Percentiles rank a stretch among this genome's conserved stretches.
These are phyloP conservation scores for Julus scandinavius DNA, from an alignment of 2,888 invertebrate species.

Conservation along the genomic window DNA sequence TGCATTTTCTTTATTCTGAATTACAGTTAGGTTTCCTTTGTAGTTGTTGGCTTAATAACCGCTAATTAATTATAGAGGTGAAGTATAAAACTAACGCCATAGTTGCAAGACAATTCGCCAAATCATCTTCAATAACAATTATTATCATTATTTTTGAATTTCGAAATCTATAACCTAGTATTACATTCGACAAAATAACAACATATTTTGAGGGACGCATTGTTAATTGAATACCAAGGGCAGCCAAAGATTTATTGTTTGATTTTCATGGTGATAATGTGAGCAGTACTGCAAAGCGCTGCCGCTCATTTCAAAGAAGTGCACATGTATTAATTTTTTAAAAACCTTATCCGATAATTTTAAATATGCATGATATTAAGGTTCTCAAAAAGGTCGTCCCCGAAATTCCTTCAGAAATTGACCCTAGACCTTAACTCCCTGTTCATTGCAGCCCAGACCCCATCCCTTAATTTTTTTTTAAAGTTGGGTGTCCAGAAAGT, in stretches of 20 bases:
- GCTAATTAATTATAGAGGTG: neutral
- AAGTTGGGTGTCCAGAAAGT: no score
- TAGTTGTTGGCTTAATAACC: neutral
- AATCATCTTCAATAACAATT: neutral
- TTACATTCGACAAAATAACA: no score
- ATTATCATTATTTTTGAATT: neutral
- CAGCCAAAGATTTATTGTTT: neutral
- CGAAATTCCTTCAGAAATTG: no score
- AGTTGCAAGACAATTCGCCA: neutral
- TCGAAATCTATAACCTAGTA: neutral
- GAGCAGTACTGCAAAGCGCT: no score
- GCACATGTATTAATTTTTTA: neutral
- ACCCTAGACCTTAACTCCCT: no score
- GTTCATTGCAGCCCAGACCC: no score
- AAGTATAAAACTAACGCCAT: neutral
- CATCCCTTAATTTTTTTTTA: no score
- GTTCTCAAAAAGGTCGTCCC: no score
- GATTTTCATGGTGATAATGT: neutral
- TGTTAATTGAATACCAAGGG: neutral
- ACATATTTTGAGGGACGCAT: no score
- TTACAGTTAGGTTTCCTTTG: neutral
- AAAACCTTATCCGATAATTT: neutral
- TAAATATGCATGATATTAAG: no score
- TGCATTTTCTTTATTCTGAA: neutral
- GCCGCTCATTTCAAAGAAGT: no score